Evolutionary conservation across 2,888 invertebrate species (phyloP), one percentile per base, ranked within the genome.

Genomic region (Lycocerus yunnanus): DNA sequence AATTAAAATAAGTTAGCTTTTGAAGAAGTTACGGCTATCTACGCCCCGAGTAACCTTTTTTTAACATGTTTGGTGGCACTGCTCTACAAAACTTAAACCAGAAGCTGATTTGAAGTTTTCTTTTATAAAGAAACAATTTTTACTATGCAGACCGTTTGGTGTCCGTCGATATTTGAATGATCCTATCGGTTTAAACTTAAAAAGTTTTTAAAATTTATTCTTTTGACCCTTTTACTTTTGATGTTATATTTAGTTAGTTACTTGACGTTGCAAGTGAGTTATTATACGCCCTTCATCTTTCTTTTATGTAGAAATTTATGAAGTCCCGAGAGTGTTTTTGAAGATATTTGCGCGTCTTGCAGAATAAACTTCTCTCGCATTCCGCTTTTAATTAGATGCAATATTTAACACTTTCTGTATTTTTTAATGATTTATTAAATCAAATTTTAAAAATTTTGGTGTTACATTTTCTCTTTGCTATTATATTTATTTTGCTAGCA

Each of bases 311-410:
- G 78, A 77, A 79, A 80, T 81, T 81, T 81, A 81, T 81, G 78
- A 77, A 79, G 81, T 81, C 81, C 80, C 80, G 76, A 76, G 80
- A 79, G 81, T 79, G 81, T 81, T 81, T 81, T 81, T 81, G 80
- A 78, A 79, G 78, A 79, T 78, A 78, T 78, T 80, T 78, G 78
- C 78, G 70, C 75, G 72, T 78, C 77, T 77, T 76, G 70, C 75
- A 75, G 73, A 75, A 77, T 75, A 71, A 78, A 76, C 74, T 68
- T 67, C 76, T 77, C 76, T 74, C 77, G 74, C 76, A 77, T 78
- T 77, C 75, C 72, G 71, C 74, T 79, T 80, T 81, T 81, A 81
- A 81, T 81, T 81, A 81, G 80, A 79, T 80, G 78, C 78, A 79
- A 79, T 79, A 79, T 80, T 80, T 80, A 80, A 78, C 78, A 74